phyloP scores from a whole-genome alignment of 2,888 invertebrate species.

The Drosophila neotestacea region DNA sequence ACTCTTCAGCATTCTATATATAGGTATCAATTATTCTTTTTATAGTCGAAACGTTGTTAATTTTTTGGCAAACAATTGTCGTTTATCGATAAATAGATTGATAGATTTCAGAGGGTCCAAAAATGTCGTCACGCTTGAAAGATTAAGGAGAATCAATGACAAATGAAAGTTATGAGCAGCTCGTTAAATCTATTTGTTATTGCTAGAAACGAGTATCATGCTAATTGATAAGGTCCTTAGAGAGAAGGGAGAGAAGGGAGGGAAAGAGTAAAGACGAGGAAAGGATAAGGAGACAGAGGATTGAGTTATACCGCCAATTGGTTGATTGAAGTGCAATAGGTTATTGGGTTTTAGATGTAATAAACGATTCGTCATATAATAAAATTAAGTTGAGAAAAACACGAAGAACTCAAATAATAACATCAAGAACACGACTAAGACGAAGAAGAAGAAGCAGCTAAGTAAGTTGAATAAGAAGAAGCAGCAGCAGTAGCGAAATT shows the following conservation, averaged over 20 bases:
- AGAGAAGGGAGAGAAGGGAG: neutral
- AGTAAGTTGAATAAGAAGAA: neutral
- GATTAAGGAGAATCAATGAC: slow-evolving; percentile 46
- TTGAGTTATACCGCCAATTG: slow-evolving; percentile 25
- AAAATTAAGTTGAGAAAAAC: slow-evolving; percentile 48
- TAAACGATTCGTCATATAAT: slow-evolving; percentile 57
- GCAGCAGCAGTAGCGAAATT: slow-evolving; percentile 36
- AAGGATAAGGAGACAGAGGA: neutral
- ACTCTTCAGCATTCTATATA: neutral
- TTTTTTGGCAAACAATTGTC: slow-evolving; percentile 13
- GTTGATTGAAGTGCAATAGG: slow-evolving; percentile 46
- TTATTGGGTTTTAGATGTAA: slow-evolving; percentile 42
- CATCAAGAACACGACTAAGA: slow-evolving; percentile 14
- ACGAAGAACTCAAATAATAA: slow-evolving; percentile 43
- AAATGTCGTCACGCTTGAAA: slow-evolving; percentile 34
- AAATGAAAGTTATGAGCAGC: slow-evolving; percentile 53
- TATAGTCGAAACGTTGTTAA: slow-evolving; percentile 15
- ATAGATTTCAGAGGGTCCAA: neutral
- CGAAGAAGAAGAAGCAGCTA: neutral
- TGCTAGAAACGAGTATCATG: slow-evolving; percentile 11
- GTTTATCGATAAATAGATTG: slow-evolving; percentile 12
- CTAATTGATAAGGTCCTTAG: slow-evolving; percentile 40
- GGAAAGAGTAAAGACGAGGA: neutral
- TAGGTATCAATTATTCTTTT: slow-evolving; percentile 1
- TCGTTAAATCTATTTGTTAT: slow-evolving; percentile 49